Percentiles rank a stretch among this genome's conserved stretches.
Conservation (phyloP, 2,888 invertebrate species). For the Xestia sexstrigata region DNA sequence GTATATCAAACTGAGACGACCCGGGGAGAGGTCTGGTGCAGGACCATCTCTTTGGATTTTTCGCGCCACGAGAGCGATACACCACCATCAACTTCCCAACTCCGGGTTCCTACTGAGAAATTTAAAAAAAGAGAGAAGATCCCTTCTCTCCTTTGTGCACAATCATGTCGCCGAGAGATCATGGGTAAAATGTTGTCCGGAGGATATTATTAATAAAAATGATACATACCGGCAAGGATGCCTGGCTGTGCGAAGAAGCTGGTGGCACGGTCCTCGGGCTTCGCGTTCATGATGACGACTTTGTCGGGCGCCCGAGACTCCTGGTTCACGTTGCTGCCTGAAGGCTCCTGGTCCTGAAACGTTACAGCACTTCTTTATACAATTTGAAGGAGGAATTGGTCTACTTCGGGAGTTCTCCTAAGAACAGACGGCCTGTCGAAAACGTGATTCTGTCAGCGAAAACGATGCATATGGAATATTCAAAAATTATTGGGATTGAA, state of each 20-base stretch:
- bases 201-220: neutral
- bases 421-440: neutral
- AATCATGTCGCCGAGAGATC: neutral
- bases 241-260: constrained; percentile 99
- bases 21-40: neutral
- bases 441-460: neutral
- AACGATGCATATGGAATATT: neutral
- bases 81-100: neutral
- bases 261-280: constrained; percentile 95
- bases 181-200: neutral
- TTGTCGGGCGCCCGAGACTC: constrained; percentile 88
- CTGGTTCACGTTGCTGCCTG: constrained; percentile 82
- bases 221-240: constrained; percentile 95
- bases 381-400: constrained; percentile 23
- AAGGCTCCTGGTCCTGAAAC: constrained; percentile 85
- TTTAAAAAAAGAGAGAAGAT: neutral
- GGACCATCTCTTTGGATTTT: neutral
- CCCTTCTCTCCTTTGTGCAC: neutral
- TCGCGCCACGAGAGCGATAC: neutral
- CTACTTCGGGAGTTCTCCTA: neutral
- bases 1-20: neutral
- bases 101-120: neutral
- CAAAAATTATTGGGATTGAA: neutral
- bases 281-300: constrained; percentile 95
- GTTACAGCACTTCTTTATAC: constrained; percentile 40